These are phyloP conservation scores for Capreolus pygargus DNA, from an alignment of 2,113 vertebrate genomes.

Conservation along the genomic window DNA sequence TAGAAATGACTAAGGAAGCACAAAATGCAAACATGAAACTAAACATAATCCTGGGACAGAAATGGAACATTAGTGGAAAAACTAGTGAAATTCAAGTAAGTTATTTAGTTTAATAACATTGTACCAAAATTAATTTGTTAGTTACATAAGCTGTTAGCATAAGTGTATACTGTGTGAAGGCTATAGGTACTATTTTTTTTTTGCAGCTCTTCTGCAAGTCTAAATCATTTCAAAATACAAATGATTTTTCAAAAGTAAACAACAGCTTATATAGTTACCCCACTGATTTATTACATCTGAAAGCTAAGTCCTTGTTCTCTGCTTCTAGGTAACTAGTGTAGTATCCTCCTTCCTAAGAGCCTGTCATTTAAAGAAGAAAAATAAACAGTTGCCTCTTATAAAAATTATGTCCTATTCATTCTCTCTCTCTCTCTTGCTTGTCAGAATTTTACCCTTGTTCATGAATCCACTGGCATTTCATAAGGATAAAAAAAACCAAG, in stretches of 20 bases:
- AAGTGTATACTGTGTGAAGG: neutral
- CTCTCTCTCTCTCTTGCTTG: neutral
- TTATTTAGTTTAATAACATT: neutral
- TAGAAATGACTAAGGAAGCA: neutral
- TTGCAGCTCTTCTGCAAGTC: neutral
- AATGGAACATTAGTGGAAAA: neutral
- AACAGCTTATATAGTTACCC: neutral
- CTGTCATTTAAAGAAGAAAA: neutral
- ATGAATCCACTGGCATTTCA: constrained; percentile 24
- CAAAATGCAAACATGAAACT: constrained; percentile 5
- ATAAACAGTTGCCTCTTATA: neutral
- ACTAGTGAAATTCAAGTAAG: neutral
- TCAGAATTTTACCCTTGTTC: neutral
- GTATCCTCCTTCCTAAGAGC: neutral
- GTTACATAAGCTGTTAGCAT: neutral
- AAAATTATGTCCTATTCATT: neutral
- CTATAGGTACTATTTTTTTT: neutral
- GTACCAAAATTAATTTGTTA: neutral
- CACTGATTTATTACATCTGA: neutral
- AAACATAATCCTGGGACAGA: neutral
- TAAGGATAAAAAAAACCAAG: constrained; percentile 57
- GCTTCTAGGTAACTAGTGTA: neutral
- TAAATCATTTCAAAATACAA: constrained; percentile 15
- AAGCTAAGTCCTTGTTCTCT: neutral
- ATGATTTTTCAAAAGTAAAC: neutral